Base-by-base conservation (phyloP, 2,888 invertebrate species). In the Eumerus sabulonum region DNA sequence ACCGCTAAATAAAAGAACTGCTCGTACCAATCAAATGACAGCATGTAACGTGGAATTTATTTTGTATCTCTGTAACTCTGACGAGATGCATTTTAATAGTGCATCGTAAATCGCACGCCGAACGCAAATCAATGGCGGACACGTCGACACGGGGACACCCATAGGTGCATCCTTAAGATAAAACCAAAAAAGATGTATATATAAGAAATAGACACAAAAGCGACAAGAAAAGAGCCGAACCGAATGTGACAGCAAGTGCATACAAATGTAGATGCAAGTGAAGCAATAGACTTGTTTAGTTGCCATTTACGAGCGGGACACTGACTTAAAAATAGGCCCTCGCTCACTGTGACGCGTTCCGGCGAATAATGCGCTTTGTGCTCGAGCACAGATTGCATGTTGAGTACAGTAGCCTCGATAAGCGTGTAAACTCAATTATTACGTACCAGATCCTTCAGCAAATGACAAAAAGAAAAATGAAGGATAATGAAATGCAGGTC, bases 291-390 rank as follows among this genome's bases (percentile, higher is more conserved):
- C 4, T 19, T 57, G 13, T 44, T 57, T 40, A 16, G n/a, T 40
- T 17, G 14, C n/a, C 40, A 11, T 40, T n/a, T 71, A 50, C 60
- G 40, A 68, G 54, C 59, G 59, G 59, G 53, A 59, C 63, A 47
- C 35, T 50, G 67, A 77, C 77, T 73, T 77, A 73, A 77, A 77
- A 77, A 77, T 77, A 77, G 77, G 77, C 67, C 73, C 77, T 67
- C 27, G 27, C 27, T 67, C 27, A 7, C 27, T 51, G 63, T 73
- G 27, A 27, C 27, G 67, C 51, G 57, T 62, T 73, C 40, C 72
- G 47, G 57, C 57, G 77, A 57, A 68, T 77, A 77, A 77, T 77
- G 77, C 77, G 73, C 77, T 77, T 73, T 72, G 73, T 51, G 66
- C 54, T 62, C 73, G 63, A 50, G 38, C 73, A 67, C 59, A 73